Evolutionary conservation across 2,797 vertebrate genomes (phyloP).

Genomic region (Leucoraja ocellata): DNA sequence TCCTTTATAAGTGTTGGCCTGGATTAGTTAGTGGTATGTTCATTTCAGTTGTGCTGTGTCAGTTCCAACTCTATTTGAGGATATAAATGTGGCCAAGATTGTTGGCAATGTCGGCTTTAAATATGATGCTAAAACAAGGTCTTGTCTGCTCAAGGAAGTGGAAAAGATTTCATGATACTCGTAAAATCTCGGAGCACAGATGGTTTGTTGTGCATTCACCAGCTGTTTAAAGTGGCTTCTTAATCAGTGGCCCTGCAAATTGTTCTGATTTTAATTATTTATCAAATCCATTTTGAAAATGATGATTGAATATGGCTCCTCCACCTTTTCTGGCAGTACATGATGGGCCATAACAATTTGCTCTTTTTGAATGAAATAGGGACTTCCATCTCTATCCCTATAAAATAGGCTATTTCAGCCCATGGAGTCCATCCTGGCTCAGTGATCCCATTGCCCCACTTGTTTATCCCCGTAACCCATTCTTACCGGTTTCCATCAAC

Average conservation of each 20-base stretch:
- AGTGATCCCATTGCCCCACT: too few relatives aligned
- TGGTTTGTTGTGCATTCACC: not conserved
- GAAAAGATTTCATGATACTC: not conserved
- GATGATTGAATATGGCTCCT: not conserved
- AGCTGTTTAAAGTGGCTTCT: not conserved
- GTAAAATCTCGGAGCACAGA: not conserved
- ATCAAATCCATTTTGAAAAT: not conserved
- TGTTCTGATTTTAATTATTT: not conserved
- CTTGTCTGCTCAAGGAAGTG: not conserved
- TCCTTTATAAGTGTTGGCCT: not conserved
- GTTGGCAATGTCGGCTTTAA: not conserved
- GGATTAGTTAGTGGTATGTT: too few relatives aligned
- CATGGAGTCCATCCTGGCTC: too few relatives aligned
- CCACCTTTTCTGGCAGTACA: not conserved
- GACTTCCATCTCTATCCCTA: not conserved
- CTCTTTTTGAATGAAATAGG: not conserved
- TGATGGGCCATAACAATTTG: not conserved
- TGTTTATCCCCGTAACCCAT: too few relatives aligned
- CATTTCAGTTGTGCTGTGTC: not conserved
- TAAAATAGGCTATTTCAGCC: too few relatives aligned
- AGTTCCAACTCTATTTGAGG: not conserved
- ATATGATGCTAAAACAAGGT: not conserved
- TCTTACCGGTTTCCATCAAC: too few relatives aligned
- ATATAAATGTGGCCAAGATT: not conserved
- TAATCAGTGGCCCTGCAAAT: not conserved